phyloP scores from a whole-genome alignment of 2,113 vertebrate genomes.

The Dromiciops gliroides region DNA sequence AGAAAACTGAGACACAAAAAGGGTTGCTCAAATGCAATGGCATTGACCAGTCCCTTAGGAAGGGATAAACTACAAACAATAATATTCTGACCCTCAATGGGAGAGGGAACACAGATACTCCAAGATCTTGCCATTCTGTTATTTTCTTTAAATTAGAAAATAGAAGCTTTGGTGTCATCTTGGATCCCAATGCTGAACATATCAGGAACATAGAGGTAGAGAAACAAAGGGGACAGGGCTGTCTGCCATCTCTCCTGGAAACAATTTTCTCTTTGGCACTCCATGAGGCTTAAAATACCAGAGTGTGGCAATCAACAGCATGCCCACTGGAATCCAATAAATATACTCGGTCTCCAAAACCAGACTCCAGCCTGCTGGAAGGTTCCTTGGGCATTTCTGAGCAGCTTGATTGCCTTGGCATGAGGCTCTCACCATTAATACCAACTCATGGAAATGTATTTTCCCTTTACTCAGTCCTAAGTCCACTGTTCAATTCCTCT shows the following conservation, averaged over 20 bases:
- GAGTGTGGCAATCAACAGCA: background rate
- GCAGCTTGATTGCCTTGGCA: constrained; percentile 50
- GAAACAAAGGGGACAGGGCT: background rate
- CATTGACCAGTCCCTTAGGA: background rate
- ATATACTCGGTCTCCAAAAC: background rate
- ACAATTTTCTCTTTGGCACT: constrained; percentile 16
- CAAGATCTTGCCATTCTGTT: background rate
- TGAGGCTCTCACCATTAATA: background rate
- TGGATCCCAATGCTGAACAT: background rate
- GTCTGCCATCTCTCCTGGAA: background rate
- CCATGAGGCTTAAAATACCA: constrained; percentile 16
- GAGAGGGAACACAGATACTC: background rate
- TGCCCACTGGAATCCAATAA: background rate
- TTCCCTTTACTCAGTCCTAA: background rate
- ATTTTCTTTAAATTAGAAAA: background rate
- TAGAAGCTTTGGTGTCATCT: background rate
- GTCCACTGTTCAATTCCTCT: background rate
- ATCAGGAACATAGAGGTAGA: background rate
- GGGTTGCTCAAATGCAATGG: background rate
- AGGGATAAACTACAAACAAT: background rate
- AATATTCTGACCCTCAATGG: background rate
- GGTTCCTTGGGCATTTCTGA: constrained; percentile 50
- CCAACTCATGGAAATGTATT: constrained; percentile 27
- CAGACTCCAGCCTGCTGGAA: constrained; percentile 10
- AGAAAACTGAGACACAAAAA: background rate